These are phyloP conservation scores for Amorpha juglandis DNA, from an alignment of 2,888 invertebrate species.

Conservation along the genomic window DNA sequence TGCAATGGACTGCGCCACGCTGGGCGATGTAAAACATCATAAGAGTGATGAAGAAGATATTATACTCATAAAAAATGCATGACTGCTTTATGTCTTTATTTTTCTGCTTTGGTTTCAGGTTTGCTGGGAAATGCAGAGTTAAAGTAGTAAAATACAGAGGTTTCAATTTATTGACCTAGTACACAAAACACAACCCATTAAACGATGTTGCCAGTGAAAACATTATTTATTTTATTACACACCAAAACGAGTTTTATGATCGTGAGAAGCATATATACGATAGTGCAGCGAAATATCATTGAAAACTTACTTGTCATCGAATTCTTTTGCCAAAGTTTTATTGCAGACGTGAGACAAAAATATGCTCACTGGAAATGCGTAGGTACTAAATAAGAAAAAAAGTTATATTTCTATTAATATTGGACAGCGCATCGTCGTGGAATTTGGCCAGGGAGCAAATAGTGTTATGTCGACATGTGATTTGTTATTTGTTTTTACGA, in stretches of 20 bases:
- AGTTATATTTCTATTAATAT: conserved; percentile 35
- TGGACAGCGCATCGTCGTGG: conserved; percentile 54
- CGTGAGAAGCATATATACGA: neutral
- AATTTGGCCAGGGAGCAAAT: conserved; percentile 57
- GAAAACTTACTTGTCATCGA: conserved; percentile 23
- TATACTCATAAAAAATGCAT: too few species aligned
- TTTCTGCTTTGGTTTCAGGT: too few species aligned
- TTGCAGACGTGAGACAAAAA: conserved; percentile 41
- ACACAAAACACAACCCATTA: neutral
- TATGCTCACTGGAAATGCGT: conserved; percentile 43
- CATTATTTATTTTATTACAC: neutral
- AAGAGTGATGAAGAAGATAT: too few species aligned
- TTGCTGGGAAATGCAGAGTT: too few species aligned
- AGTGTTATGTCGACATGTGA: conserved; percentile 24
- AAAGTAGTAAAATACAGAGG: neutral
- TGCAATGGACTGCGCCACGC: too few species aligned
- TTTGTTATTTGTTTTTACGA: conserved; percentile 35
- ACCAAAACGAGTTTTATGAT: neutral
- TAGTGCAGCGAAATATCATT: neutral
- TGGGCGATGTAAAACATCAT: too few species aligned
- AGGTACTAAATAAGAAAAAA: conserved; percentile 56
- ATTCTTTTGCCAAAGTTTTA: conserved; percentile 26
- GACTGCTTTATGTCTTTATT: too few species aligned
- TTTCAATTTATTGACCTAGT: neutral
- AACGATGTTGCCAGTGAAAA: neutral